A percentile compares a stretch with the other conserved stretches of the same genome.
Conservation (phyloP, 1,140 invertebrate genomes). For the Drosophila pallidifrons region DNA sequence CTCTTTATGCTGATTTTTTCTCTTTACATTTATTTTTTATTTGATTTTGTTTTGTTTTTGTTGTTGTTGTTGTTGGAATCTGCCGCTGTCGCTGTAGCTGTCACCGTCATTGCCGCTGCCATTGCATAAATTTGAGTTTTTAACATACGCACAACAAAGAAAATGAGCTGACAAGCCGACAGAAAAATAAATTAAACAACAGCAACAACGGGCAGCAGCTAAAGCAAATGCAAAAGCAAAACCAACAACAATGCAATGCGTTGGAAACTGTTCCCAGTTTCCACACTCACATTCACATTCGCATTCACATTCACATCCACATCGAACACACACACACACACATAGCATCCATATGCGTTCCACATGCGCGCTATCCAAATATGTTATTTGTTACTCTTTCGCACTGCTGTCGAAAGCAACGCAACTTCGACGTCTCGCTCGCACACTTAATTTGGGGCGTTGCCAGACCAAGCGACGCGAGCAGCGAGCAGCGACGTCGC, state of each 20-base stretch:
- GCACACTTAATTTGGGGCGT: slow-evolving; percentile 46
- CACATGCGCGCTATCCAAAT: slow-evolving; percentile 3
- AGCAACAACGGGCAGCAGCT: slow-evolving; percentile 4
- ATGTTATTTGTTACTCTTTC: not conserved
- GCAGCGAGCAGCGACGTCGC: slow-evolving; percentile 18
- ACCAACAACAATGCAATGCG: slow-evolving; percentile 14
- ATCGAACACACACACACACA: slow-evolving; percentile 5
- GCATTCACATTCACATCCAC: slow-evolving; percentile 21
- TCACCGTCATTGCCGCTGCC: slow-evolving; percentile 45
- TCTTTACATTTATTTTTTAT: not conserved
- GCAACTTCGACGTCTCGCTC: slow-evolving; percentile 37
- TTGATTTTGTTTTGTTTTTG: not conserved
- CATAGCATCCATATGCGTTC: slow-evolving; percentile 32
- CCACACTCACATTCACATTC: slow-evolving; percentile 23
- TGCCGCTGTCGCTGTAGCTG: slow-evolving; percentile 20
- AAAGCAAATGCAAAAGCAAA: slow-evolving; percentile 28
- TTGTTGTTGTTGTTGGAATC: not conserved
- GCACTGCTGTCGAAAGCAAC: not conserved
- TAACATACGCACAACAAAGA: slow-evolving; percentile 53
- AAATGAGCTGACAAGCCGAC: slow-evolving; percentile 41
- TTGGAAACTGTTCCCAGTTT: slow-evolving; percentile 43
- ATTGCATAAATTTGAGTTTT: slow-evolving; percentile 73
- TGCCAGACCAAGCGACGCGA: slow-evolving; percentile 7
- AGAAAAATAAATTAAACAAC: slow-evolving; percentile 14
- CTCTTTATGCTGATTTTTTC: slow-evolving; percentile 8